Evolutionary conservation across 2,888 invertebrate genomes (phyloP).

Genomic region (Herminia tarsipennalis): DNA sequence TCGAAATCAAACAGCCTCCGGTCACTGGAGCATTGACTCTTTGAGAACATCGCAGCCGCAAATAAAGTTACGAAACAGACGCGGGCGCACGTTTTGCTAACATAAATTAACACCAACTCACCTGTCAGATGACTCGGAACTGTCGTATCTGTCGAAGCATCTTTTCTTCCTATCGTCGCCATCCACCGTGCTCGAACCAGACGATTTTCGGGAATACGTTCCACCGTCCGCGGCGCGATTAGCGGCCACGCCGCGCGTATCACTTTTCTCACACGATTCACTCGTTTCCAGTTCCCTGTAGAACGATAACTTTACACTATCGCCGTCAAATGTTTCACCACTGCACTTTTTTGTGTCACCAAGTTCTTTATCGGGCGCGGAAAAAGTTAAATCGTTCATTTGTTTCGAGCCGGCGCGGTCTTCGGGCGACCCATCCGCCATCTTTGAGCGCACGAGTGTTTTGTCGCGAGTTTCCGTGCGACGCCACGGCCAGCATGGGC

Average conservation of each 20-base stretch:
- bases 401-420: conserved; percentile 86
- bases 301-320: conserved; percentile 78
- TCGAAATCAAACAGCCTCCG: conserved; percentile 80
- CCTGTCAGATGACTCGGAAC: conserved; percentile 98
- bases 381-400: conserved; percentile 84
- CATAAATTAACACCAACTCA: conserved; percentile 74
- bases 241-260: conserved; percentile 79
- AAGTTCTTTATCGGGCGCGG: conserved; percentile 78
- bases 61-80: conserved; percentile 54
- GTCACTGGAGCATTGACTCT: conserved; percentile 84
- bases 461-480: conserved; percentile 73
- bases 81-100: conserved; percentile 45
- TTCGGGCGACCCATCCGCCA: conserved; percentile 92
- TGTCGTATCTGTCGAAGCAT: conserved; percentile 96
- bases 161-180: conserved; percentile 91
- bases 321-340: conserved; percentile 73
- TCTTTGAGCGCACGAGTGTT: conserved; percentile 90
- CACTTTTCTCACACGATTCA: conserved; percentile 84
- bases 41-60: conserved; percentile 60
- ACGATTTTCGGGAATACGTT: conserved; percentile 72
- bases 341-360: conserved; percentile 85
- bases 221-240: conserved; percentile 64
- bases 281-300: conserved; percentile 81
- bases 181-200: conserved; percentile 62
- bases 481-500: conserved; percentile 68